A percentile compares a stretch with the other conserved stretches of the same genome.
These are phyloP conservation scores for Sus scrofa DNA, from an alignment of 2,113 vertebrate genomes.

Conservation along the genomic window T2T-Sscrofa CM000827.6:55919501-55920000, in stretches of 20 bases:
- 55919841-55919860: not conserved
- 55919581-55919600: not conserved
- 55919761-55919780: not conserved
- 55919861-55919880: too few species aligned
- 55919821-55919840: not conserved
- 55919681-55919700: not conserved
- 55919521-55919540: not conserved
- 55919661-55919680: not conserved
- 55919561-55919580: not conserved
- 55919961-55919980: too few species aligned
- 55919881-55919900: too few species aligned
- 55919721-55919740: not conserved
- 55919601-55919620: not conserved
- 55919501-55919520: not conserved
- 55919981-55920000: too few species aligned
- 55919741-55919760: not conserved
- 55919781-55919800: not conserved
- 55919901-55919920: too few species aligned
- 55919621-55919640: not conserved
- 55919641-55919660: not conserved
- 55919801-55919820: not conserved
- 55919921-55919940: too few species aligned
- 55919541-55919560: not conserved
- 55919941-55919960: too few species aligned
- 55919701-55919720: not conserved